Conservation (phyloP, 2,113 vertebrate genomes). For the Verasper variegatus region DNA sequence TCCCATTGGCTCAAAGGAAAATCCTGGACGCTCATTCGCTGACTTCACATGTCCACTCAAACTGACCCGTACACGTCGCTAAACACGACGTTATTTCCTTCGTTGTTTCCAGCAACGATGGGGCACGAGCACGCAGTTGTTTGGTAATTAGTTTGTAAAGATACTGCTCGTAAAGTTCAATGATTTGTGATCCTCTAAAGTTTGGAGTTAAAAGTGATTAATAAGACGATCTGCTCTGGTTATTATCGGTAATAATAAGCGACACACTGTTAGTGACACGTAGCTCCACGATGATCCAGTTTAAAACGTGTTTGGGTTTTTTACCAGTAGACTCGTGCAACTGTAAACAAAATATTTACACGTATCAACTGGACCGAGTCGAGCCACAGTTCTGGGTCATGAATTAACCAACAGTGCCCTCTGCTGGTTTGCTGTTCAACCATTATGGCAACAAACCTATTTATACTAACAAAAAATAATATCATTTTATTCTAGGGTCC, state of each 20-base stretch:
- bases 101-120: slow-evolving; percentile 5
- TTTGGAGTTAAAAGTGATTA: background rate
- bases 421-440: slow-evolving; percentile 46
- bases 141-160: background rate
- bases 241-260: background rate
- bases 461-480: background rate
- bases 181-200: background rate
- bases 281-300: background rate
- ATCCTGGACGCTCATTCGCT: slow-evolving; percentile 26
- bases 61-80: slow-evolving; percentile 27
- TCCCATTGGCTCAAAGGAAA: slow-evolving; percentile 52
- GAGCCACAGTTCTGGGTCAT: background rate
- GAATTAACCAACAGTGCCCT: slow-evolving; percentile 38
- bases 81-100: too few relatives aligned
- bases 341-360: too few relatives aligned
- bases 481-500: background rate
- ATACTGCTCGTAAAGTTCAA: background rate
- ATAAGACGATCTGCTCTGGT: background rate
- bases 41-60: slow-evolving; percentile 45
- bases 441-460: background rate
- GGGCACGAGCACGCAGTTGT: background rate
- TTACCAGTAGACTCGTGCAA: background rate
- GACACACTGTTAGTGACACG: background rate
- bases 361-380: background rate
- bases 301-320: background rate